A percentile compares a stretch with the other conserved stretches of the same genome.
phyloP scores from a whole-genome alignment of 1,140 invertebrate species.

The Homalodisca vitripennis region DNA sequence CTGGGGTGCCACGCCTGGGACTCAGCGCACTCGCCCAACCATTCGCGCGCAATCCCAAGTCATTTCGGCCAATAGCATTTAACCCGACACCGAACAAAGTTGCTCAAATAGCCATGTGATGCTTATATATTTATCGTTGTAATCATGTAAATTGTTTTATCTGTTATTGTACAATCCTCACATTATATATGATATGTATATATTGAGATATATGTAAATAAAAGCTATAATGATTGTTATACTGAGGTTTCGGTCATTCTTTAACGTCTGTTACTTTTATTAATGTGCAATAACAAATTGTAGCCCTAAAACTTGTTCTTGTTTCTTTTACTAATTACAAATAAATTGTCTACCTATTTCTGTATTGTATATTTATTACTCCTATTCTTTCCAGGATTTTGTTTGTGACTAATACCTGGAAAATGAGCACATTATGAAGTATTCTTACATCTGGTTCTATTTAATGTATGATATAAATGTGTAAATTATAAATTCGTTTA shows the following conservation, averaged over 20 bases:
- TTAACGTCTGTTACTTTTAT: constrained; percentile 25
- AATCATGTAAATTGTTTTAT: background rate
- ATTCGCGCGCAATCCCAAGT: constrained; percentile 46
- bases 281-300: constrained; percentile 6
- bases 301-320: background rate
- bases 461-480: too few species aligned
- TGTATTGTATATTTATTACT: too few species aligned
- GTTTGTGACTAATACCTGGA: too few species aligned
- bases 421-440: too few species aligned
- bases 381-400: too few species aligned
- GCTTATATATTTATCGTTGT: constrained; percentile 12
- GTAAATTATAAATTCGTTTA: too few species aligned
- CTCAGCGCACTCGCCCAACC: constrained; percentile 42
- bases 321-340: background rate
- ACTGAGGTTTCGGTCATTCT: constrained; percentile 1
- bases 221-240: constrained; percentile 8
- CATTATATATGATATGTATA: background rate
- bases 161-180: background rate
- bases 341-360: too few species aligned
- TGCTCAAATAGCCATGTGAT: constrained; percentile 37
- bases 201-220: background rate
- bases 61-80: constrained; percentile 50
- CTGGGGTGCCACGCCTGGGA: constrained; percentile 31
- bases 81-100: constrained; percentile 45
- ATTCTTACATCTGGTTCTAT: too few species aligned